Conservation (phyloP, 2,888 invertebrate species). For the Andricus quercusramuli region DNA sequence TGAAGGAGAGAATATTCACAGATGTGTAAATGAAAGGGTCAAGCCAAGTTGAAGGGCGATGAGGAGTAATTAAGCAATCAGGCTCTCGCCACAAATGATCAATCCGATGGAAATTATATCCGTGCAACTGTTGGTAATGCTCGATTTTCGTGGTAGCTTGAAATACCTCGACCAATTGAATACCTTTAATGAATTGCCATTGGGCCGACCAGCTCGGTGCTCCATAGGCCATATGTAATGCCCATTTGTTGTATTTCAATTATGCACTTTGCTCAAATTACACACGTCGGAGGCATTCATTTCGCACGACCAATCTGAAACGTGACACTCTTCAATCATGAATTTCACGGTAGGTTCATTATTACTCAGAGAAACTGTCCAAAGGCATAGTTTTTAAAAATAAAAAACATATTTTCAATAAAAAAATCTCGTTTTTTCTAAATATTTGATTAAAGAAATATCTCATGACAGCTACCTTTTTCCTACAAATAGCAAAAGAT, state of each 20-base stretch:
- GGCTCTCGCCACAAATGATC: constrained; percentile 60
- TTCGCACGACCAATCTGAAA: constrained; percentile 27
- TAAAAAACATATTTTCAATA: no score
- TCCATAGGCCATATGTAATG: constrained; percentile 52
- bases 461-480: no score
- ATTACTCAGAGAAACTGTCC: not conserved
- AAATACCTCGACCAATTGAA: constrained; percentile 51
- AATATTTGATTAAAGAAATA: no score
- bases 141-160: constrained; percentile 32
- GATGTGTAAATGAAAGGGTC: not conserved
- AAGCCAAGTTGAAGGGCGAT: constrained; percentile 37
- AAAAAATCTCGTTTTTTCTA: no score
- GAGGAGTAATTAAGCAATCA: constrained; percentile 59
- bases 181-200: constrained; percentile 56
- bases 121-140: constrained; percentile 23
- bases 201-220: constrained; percentile 26
- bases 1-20: not conserved
- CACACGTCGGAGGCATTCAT: constrained; percentile 45
- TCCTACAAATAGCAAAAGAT: no score
- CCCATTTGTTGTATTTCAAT: constrained; percentile 59
- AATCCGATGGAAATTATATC: constrained; percentile 52
- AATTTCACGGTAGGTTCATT: not conserved
- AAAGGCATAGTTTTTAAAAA: no score
- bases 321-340: not conserved
- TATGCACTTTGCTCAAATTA: constrained; percentile 54